phyloP scores from a whole-genome alignment of 1,140 invertebrate species.

The Lerema accius region DNA sequence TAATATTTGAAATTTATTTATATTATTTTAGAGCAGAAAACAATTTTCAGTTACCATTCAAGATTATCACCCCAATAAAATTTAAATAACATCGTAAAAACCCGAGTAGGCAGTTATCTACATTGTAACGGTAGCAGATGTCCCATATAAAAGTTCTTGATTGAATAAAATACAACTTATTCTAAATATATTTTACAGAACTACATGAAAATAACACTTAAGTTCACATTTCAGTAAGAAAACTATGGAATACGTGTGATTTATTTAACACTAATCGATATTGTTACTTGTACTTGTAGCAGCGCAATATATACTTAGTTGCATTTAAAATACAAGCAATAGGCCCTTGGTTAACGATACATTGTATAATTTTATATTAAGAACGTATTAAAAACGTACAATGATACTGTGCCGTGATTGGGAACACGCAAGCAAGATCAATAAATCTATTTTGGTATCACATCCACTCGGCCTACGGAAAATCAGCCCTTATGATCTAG shows the following conservation, averaged over 20 bases:
- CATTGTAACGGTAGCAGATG: too few species aligned
- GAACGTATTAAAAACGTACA: not conserved
- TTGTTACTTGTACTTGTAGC: too few species aligned
- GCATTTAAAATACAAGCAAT: too few species aligned
- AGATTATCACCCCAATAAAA: not conserved
- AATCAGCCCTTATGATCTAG: conserved; percentile 48
- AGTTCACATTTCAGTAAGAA: too few species aligned
- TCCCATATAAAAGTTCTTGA: too few species aligned
- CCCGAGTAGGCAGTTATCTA: not conserved
- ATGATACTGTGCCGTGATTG: conserved; percentile 8
- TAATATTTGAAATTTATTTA: too few species aligned
- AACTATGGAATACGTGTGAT: not conserved
- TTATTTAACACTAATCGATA: conserved; percentile 5
- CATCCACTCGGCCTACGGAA: conserved; percentile 64
- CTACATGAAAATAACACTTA: too few species aligned
- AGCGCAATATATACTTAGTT: too few species aligned
- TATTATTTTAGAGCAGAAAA: too few species aligned
- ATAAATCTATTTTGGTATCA: conserved; percentile 68
- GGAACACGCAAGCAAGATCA: conserved; percentile 49
- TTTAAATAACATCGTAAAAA: not conserved
- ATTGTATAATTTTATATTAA: conserved; percentile 8
- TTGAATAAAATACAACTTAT: not conserved
- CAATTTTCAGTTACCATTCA: not conserved
- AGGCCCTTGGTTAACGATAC: too few species aligned
- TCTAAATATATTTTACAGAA: too few species aligned